Conservation (phyloP, 2,888 invertebrate genomes). For the Elmis aenea region DNA sequence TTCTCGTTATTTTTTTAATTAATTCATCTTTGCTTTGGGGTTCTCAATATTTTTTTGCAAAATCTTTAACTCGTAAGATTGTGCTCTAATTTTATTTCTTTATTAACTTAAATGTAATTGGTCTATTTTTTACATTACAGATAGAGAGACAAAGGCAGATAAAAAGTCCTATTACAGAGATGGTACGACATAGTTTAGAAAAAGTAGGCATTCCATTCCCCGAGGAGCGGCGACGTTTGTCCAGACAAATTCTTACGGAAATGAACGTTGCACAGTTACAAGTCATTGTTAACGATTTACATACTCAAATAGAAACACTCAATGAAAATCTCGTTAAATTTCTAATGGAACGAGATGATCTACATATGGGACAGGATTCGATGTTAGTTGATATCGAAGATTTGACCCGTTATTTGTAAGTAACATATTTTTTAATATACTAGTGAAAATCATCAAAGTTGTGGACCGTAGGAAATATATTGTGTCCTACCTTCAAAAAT, state of each 20-base stretch:
- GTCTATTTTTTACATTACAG: conserved; percentile 33
- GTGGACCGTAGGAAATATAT: no score
- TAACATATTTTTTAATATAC: conserved; percentile 23
- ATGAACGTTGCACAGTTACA: conserved; percentile 92
- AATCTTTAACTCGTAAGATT: no score
- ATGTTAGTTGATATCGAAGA: conserved; percentile 97
- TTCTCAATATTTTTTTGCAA: no score
- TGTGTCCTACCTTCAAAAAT: no score
- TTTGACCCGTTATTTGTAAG: conserved; percentile 83
- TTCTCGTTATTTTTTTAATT: no score
- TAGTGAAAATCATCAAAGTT: no score
- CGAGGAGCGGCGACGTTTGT: conserved; percentile 75
- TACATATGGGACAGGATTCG: conserved; percentile 97
- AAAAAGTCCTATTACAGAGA: conserved; percentile 79
- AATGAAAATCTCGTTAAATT: conserved; percentile 88
- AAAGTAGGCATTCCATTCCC: conserved; percentile 82
- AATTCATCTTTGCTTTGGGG: no score
- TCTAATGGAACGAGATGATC: conserved; percentile 87
- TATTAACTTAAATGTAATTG: conserved; percentile 1
- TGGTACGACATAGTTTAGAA: conserved; percentile 73
- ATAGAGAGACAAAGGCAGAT: conserved; percentile 64
- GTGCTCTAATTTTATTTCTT: conserved; percentile 2
- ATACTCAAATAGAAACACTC: conserved; percentile 86
- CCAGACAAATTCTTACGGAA: conserved; percentile 79
- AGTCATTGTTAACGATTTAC: conserved; percentile 91